Conservation (phyloP, 2,113 vertebrate genomes). For the Gallinago jamesoni region DNA sequence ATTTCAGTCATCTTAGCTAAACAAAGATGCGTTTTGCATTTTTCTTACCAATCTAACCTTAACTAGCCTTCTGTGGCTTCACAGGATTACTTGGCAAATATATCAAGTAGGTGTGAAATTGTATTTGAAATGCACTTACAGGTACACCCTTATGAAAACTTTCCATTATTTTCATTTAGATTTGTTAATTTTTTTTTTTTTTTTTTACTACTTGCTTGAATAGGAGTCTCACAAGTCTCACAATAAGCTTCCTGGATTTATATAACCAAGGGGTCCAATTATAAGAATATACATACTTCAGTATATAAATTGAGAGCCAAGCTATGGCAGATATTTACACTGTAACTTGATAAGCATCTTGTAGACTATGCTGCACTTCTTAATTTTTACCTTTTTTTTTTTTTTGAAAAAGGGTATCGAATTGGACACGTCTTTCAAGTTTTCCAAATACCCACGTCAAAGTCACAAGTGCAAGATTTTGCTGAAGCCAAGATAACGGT, state of each 20-base stretch:
- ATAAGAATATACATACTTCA: neutral
- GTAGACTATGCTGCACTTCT: neutral
- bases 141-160: neutral
- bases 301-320: neutral
- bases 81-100: neutral
- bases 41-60: neutral
- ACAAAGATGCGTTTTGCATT: neutral
- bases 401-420: fast-evolving
- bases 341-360: neutral
- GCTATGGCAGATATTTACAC: neutral
- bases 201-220: neutral
- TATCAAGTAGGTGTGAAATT: neutral
- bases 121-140: neutral
- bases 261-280: fast-evolving
- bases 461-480: neutral
- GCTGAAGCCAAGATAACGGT: neutral
- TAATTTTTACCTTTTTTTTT: fast-evolving
- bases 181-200: neutral
- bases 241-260: neutral
- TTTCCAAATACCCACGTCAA: neutral
- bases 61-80: neutral
- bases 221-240: neutral
- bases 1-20: neutral
- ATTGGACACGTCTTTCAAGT: fast-evolving
- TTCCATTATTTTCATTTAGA: neutral